Evolutionary conservation across 2,797 vertebrate genomes (phyloP), one percentile per base, ranked within the genome.

Genomic region (Intellagama lesueurii): DNA sequence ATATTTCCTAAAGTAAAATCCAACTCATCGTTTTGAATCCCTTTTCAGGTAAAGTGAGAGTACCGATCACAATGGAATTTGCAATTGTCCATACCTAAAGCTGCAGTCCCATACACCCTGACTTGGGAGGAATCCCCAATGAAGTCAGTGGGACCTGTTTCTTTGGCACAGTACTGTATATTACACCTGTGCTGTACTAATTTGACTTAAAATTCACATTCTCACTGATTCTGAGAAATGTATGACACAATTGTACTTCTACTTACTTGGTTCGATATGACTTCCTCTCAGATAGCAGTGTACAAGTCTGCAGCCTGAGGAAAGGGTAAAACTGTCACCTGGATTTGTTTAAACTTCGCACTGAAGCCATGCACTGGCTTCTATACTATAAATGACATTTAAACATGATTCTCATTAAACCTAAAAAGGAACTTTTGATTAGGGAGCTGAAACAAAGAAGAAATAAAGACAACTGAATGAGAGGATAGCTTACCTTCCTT

Each of bases 401-500:
- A 22, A 19, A 70, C 49, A 47, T 8, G 0, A 24, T 75, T 47
- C 49, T 22, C 16, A 44, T 81, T 86, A 70, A 66, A 89, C 88
- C 47, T 35, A 90, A 30, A 89, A 81, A 0, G 80, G 14, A 93
- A 64, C 8, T 49, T 78, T 16, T 0, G 66, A 87, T 88, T 87
- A 72, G 75, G 30, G 80, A 91, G 81, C 76, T 89, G 77, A 82
- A 89, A 92, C 88, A 76, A 85, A 44, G 92, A 91, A 68, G 35
- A 92, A n/a, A 22, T 8, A 76, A 91, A 49, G 35, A 88, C 90
- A 88, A 85, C 3, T 92, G 66, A 30, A 24, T 9, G 44, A 86
- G 73, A 14, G 49, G 92, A 7, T 2, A 85, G 28, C 93, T 95
- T 95, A 96, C 95, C 95, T 96, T 68, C 81, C 28, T 56, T 90